phyloP scores from a whole-genome alignment of 2,113 vertebrate genomes.

The Lophotis ruficrista region DNA sequence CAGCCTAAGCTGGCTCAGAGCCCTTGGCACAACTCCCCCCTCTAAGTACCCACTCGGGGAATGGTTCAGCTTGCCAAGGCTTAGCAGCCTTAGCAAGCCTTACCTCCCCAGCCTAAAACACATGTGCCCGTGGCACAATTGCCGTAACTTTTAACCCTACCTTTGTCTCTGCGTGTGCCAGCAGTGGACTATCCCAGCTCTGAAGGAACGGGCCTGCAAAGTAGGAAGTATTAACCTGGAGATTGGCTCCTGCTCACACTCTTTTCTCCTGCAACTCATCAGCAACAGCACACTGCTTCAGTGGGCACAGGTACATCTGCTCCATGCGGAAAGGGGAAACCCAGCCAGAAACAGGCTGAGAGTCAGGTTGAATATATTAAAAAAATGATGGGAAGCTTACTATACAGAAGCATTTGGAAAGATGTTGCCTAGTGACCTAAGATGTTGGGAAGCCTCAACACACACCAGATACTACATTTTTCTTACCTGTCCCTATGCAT shows the following conservation, averaged over 20 bases:
- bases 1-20: not conserved
- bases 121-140: rapidly evolving
- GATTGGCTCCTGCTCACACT: not conserved
- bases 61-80: not conserved
- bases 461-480: not conserved
- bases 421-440: not conserved
- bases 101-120: not conserved
- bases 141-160: not conserved
- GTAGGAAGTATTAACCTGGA: not conserved
- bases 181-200: not conserved
- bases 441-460: not conserved
- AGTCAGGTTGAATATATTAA: not conserved
- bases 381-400: not conserved
- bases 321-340: not conserved
- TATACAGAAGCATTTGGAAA: not conserved
- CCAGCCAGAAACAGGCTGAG: not conserved
- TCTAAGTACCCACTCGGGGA: not conserved
- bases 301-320: not conserved
- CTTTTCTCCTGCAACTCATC: not conserved
- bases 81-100: not conserved
- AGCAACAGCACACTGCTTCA: not conserved
- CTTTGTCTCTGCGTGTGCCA: not conserved
- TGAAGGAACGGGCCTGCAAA: not conserved
- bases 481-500: not conserved
- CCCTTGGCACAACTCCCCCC: not conserved